Evolutionary conservation across 2,797 vertebrate genomes (phyloP).

Genomic region (Labeo calbasu): DNA sequence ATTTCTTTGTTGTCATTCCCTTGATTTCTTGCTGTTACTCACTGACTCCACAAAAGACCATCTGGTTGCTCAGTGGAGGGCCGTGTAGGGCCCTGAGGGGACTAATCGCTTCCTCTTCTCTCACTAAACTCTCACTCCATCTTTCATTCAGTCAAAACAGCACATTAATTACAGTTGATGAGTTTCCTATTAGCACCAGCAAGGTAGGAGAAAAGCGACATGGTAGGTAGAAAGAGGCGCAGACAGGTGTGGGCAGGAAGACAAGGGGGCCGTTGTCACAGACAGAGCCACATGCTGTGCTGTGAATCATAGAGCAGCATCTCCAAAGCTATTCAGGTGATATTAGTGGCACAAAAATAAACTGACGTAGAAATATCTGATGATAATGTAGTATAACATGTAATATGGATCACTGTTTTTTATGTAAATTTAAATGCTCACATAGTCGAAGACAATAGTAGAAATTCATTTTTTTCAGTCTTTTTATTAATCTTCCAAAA

Average conservation of each 20-base stretch:
- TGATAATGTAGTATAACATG: background rate
- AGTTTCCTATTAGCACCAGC: slow-evolving; percentile 64
- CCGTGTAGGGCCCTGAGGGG: slow-evolving; percentile 16
- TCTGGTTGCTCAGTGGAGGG: slow-evolving; percentile 47
- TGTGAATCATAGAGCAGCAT: background rate
- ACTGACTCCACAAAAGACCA: slow-evolving; percentile 41
- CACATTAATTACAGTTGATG: slow-evolving; percentile 75
- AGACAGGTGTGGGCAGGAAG: slow-evolving; percentile 64
- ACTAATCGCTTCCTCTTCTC: slow-evolving; percentile 53
- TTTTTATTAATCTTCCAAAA: too few relatives aligned
- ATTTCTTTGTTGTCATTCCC: slow-evolving; percentile 29
- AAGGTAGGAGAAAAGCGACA: slow-evolving; percentile 54
- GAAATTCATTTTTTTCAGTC: too few relatives aligned
- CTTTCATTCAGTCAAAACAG: slow-evolving; percentile 73
- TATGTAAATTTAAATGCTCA: too few relatives aligned
- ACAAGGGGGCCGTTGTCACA: slow-evolving; percentile 54
- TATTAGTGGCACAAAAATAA: background rate
- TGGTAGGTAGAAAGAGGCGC: slow-evolving; percentile 49
- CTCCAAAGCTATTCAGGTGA: background rate
- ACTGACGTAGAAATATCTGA: background rate
- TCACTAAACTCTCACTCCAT: slow-evolving; percentile 34
- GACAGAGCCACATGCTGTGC: background rate
- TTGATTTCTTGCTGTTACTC: slow-evolving; percentile 35
- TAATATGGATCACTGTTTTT: background rate
- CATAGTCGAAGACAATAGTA: too few relatives aligned